Percentiles rank a stretch among this genome's conserved stretches.
phyloP scores from a whole-genome alignment of 2,113 vertebrate species.

The Ophthalmolycus amberensis region DNA sequence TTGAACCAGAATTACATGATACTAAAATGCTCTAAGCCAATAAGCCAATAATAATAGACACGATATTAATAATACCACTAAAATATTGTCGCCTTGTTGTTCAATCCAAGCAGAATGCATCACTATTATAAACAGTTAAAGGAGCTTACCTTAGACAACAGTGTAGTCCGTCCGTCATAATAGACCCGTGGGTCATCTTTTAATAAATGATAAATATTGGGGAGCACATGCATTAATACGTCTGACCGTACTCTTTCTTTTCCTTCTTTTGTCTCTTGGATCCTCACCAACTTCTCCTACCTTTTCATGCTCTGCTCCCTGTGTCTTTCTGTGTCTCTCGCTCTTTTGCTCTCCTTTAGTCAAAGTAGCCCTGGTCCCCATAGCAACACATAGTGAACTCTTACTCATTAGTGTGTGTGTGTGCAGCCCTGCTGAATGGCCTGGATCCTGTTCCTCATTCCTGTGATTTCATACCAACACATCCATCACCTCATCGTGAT shows the following conservation, averaged over 20 bases:
- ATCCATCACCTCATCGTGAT: slow-evolving; percentile 21
- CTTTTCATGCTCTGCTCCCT: slow-evolving; percentile 35
- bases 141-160: slow-evolving; percentile 7
- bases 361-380: slow-evolving; percentile 80
- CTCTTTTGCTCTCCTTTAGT: slow-evolving; percentile 74
- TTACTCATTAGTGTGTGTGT: slow-evolving; percentile 75
- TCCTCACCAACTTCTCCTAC: slow-evolving; percentile 45
- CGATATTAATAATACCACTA: slow-evolving; percentile 40
- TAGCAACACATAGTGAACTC: slow-evolving; percentile 81
- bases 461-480: slow-evolving; percentile 49
- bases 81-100: slow-evolving; percentile 49
- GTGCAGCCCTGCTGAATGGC: slow-evolving; percentile 55
- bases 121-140: slow-evolving; percentile 27
- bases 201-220: background rate
- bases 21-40: slow-evolving; percentile 47
- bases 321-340: slow-evolving; percentile 61
- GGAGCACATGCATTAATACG: slow-evolving; percentile 27
- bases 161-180: background rate
- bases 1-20: slow-evolving; percentile 43
- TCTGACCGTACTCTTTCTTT: slow-evolving; percentile 20
- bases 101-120: slow-evolving; percentile 46
- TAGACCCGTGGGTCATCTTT: background rate
- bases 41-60: slow-evolving; percentile 43
- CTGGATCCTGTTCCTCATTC: slow-evolving; percentile 64
- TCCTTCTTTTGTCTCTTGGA: slow-evolving; percentile 30